phyloP scores from a whole-genome alignment of 2,797 vertebrate genomes.

The Chloroceryle inda region DNA sequence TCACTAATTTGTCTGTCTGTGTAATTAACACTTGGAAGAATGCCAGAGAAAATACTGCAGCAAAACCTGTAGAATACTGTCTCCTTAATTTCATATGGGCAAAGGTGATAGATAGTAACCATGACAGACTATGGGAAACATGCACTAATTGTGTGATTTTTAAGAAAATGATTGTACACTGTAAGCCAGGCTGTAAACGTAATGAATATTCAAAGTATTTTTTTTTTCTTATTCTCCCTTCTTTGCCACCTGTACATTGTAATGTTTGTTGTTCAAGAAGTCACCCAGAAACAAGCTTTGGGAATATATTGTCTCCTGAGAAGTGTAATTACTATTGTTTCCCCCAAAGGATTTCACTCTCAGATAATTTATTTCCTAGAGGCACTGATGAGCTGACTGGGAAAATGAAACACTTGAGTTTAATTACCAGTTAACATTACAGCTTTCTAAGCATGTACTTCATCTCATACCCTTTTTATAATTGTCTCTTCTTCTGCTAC shows the following conservation, averaged over 20 bases:
- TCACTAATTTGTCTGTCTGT: background rate
- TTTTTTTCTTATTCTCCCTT: background rate
- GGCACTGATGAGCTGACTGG: slow-evolving; percentile 81
- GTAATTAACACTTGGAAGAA: slow-evolving; percentile 42
- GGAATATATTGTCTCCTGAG: slow-evolving; percentile 60
- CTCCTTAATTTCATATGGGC: background rate
- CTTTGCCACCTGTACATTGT: background rate
- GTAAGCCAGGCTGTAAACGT: background rate
- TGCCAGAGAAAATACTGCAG: background rate
- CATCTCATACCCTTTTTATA: slow-evolving; percentile 76
- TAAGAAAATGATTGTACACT: background rate
- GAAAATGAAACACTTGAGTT: slow-evolving; percentile 85
- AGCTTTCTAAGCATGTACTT: slow-evolving; percentile 79
- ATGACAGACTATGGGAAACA: background rate
- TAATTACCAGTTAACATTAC: slow-evolving; percentile 84
- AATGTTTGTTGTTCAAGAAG: slow-evolving; percentile 56
- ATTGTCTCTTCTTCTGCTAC: slow-evolving; percentile 78
- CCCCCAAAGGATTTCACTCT: slow-evolving; percentile 68
- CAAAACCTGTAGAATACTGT: background rate
- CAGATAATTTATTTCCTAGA: slow-evolving; percentile 81
- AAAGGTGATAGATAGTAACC: background rate
- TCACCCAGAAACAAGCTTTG: slow-evolving; percentile 63
- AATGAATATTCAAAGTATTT: slow-evolving; percentile 65
- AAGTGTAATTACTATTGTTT: slow-evolving; percentile 80
- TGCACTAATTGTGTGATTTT: background rate